Base-by-base conservation (phyloP, 2,888 invertebrate species). In the Muschampia staudingeri region DNA sequence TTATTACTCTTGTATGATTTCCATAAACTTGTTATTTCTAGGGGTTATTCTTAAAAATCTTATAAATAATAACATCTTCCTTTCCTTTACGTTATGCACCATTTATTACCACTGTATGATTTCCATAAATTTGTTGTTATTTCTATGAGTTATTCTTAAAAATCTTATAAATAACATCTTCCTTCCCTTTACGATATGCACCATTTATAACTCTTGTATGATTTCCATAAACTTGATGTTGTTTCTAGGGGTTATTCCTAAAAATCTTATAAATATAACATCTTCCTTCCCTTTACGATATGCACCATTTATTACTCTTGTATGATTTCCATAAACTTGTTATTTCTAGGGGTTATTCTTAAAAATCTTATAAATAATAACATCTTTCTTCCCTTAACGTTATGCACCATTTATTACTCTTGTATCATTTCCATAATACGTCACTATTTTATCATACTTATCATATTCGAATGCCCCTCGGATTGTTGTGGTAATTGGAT, bases 401-500 rank as follows among this genome's bases (percentile, higher is more conserved):
- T 61, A 61, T 61, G 19, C 19, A 61, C 25, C 25, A 61, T 61
- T 61, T 61, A 61, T 19, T 16, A 25, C 56, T 61, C 25, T 11
- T 61, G 56, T 61, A 16, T 61, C 56, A 61, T 61, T 61, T 61
- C 56, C 25, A 9, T 61, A 61, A 61, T 61, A 61, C 56, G 19
- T 61, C 56, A 19, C 25, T 61, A 52, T 4, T 11, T 61, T 61
- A 25, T 61, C 61, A 25, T 56, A n/a, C 16, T 52, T 56, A 19
- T 56, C 56, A 56, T 52, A 56, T 19, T 25, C 25, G 61, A 25
- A 61, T 61, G 25, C 61, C 25, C 25, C 61, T 61, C 12, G 12
- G 61, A 25, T 61, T 75, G 16, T 56, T 19, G n/a, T 42, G 30
- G 42, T 67, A 67, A 73, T 73, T 42, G 42, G 42, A 76, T 30